Evolutionary conservation across 2,113 vertebrate genomes (phyloP).

Genomic region (Brachyhypopomus occidentalis): DNA sequence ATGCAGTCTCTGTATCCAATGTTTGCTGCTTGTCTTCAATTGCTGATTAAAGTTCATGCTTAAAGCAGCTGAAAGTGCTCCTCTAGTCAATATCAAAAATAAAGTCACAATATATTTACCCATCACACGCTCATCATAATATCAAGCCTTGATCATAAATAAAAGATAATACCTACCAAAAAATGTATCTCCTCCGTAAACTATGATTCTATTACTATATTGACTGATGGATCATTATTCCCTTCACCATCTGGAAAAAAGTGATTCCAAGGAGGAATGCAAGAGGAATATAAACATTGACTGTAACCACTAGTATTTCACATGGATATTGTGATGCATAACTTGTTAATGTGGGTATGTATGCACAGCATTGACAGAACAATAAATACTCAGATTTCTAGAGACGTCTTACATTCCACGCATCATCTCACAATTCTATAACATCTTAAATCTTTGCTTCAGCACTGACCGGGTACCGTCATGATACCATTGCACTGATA

Average conservation of each 20-base stretch:
- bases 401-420: too few species aligned
- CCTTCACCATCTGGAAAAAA: conserved; percentile 63
- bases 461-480: too few species aligned
- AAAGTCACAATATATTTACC: background rate
- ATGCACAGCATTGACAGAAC: background rate
- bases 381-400: background rate
- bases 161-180: conserved; percentile 41
- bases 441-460: too few species aligned
- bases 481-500: background rate
- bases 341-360: background rate
- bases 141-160: background rate
- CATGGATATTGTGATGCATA: background rate
- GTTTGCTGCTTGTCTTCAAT: conserved; percentile 14
- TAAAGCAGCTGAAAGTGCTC: conserved; percentile 12
- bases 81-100: conserved; percentile 25
- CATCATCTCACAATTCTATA: too few species aligned
- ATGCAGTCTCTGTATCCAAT: conserved; percentile 22
- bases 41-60: background rate
- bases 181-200: background rate
- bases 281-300: background rate
- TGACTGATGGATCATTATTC: conserved; percentile 67
- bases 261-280: background rate
- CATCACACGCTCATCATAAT: background rate
- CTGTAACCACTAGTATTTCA: background rate
- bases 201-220: conserved; percentile 73